phyloP scores from a whole-genome alignment of 2,797 vertebrate species.

The Gallinago stenura region DNA sequence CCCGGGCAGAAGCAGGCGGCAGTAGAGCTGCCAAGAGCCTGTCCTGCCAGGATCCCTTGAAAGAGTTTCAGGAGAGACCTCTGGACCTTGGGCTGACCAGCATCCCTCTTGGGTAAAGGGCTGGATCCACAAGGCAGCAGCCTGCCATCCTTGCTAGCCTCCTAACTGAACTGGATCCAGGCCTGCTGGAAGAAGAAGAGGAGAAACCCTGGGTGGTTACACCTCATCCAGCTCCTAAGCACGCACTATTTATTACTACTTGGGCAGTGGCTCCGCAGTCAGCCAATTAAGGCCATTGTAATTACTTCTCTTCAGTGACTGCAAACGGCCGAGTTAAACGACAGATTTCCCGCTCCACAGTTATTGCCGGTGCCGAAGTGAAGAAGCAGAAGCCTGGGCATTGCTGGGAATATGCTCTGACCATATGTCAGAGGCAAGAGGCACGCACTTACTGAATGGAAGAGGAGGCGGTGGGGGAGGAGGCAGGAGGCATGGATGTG shows the following conservation, averaged over 20 bases:
- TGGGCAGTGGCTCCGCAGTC: slow-evolving; percentile 24
- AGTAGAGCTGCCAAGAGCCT: background rate
- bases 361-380: background rate
- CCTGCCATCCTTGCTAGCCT: background rate
- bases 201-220: background rate
- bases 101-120: background rate
- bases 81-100: background rate
- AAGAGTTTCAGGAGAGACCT: background rate
- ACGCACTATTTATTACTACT: background rate
- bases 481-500: background rate
- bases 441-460: background rate
- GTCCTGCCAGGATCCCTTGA: background rate
- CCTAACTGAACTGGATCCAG: background rate
- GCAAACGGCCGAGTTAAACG: background rate
- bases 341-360: background rate
- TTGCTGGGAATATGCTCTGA: background rate
- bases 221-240: background rate
- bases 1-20: background rate
- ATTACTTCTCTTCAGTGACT: slow-evolving; percentile 1
- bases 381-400: background rate
- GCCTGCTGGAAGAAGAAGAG: background rate
- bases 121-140: background rate
- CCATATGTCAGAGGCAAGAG: background rate
- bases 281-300: slow-evolving; percentile 25
- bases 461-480: background rate